These are phyloP conservation scores for Euproctis similis DNA, from an alignment of 2,888 invertebrate species.

Conservation along the genomic window DNA sequence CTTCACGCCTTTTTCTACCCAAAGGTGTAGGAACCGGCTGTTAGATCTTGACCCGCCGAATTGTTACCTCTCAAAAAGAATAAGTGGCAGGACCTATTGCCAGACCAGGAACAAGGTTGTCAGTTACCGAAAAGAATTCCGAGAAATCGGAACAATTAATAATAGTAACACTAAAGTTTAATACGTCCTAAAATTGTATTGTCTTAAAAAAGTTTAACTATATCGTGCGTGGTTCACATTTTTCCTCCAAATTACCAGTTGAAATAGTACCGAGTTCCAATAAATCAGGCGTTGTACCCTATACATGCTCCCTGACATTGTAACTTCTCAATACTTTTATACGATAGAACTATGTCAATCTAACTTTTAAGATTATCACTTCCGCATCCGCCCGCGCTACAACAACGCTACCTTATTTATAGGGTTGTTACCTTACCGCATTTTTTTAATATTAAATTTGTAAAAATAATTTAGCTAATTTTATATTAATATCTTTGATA, in stretches of 20 bases:
- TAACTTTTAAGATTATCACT: constrained; percentile 73
- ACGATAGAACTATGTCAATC: constrained; percentile 69
- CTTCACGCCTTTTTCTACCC: no score
- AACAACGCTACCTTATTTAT: constrained; percentile 48
- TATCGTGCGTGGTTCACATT: constrained; percentile 45
- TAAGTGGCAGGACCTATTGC: no score
- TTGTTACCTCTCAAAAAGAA: no score
- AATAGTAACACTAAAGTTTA: no score
- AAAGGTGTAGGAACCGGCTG: no score
- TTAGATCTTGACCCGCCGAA: no score
- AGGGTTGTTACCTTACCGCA: constrained; percentile 30
- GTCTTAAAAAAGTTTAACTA: no score
- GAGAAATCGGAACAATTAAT: no score
- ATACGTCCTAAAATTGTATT: no score
- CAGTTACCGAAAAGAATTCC: no score
- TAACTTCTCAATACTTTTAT: constrained; percentile 59
- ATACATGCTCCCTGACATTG: constrained; percentile 54
- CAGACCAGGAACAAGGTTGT: no score
- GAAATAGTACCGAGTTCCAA: constrained; percentile 57
- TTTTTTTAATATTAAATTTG: not conserved
- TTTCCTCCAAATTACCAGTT: constrained; percentile 59
- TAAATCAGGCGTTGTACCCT: constrained; percentile 51
- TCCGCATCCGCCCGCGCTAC: constrained; percentile 51
- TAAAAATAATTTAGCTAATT: not conserved
- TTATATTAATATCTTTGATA: not conserved